phyloP scores from a whole-genome alignment of 2,797 vertebrate genomes.

The Alectoris magna region DNA sequence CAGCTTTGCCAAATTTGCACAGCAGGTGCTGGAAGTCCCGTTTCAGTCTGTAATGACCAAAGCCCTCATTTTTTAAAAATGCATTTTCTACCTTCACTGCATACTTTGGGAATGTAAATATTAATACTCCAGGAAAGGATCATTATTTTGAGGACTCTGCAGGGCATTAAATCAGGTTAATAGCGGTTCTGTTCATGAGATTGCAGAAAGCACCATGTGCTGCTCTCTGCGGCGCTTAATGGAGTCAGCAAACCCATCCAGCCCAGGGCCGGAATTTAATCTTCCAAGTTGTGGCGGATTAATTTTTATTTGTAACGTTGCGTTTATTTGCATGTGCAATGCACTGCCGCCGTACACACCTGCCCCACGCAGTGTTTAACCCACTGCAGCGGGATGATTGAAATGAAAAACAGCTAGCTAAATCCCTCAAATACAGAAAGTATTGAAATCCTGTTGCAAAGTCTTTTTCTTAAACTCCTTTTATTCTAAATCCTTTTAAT shows the following conservation, averaged over 20 bases:
- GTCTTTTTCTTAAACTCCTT: conserved; percentile 85
- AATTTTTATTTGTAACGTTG: conserved; percentile 80
- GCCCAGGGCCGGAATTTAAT: conserved; percentile 71
- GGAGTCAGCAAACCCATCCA: conserved; percentile 65
- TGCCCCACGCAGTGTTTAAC: conserved; percentile 81
- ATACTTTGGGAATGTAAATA: conserved; percentile 40
- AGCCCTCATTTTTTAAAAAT: not conserved
- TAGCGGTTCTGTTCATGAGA: conserved; percentile 49
- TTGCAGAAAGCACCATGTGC: conserved; percentile 65
- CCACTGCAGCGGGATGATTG: conserved; percentile 76
- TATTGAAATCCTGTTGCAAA: conserved; percentile 85
- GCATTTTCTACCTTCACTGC: conserved; percentile 27
- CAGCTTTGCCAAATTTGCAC: not conserved
- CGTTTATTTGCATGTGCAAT: conserved; percentile 78
- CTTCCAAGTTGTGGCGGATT: conserved; percentile 81
- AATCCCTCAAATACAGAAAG: conserved; percentile 85
- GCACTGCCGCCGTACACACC: conserved; percentile 79
- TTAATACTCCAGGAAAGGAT: conserved; percentile 51
- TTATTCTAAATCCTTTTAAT: conserved; percentile 87
- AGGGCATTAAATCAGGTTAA: conserved; percentile 69
- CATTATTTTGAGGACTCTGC: conserved; percentile 58
- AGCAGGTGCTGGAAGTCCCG: conserved; percentile 2
- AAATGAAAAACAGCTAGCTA: conserved; percentile 79
- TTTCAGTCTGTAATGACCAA: not conserved
- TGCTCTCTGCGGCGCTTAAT: conserved; percentile 71